Evolutionary conservation across 2,888 invertebrate species (phyloP).

Genomic region (Drosophila demipolita): DNA sequence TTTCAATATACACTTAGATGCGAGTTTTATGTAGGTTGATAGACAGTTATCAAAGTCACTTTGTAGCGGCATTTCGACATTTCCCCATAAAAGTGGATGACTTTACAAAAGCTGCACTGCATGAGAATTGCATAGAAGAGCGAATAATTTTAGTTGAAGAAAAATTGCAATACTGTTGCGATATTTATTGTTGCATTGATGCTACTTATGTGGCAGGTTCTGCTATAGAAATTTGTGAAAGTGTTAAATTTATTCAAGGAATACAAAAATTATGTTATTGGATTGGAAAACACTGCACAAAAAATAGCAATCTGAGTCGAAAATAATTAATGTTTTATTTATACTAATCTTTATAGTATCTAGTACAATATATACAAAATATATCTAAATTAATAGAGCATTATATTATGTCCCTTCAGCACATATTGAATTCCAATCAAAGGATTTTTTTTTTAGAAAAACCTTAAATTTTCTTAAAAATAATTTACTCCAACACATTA

Average conservation of each 20-base stretch:
- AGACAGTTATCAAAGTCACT: slow-evolving; percentile 25
- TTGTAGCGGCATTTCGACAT: slow-evolving; percentile 24
- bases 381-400: background rate
- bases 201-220: background rate
- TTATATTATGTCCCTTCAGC: background rate
- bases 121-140: slow-evolving; percentile 15
- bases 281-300: background rate
- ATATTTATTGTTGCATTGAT: background rate
- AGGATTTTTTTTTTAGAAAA: background rate
- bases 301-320: background rate
- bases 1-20: slow-evolving; percentile 59
- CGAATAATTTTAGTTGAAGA: background rate
- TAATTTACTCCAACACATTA: background rate
- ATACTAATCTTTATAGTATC: background rate
- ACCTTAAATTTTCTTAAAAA: too few relatives aligned
- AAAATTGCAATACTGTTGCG: background rate
- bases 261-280: background rate
- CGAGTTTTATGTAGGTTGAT: slow-evolving; percentile 35
- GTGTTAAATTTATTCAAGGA: background rate
- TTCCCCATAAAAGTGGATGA: slow-evolving; percentile 4
- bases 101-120: slow-evolving; percentile 9
- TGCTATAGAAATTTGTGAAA: background rate
- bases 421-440: background rate
- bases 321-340: too few relatives aligned
- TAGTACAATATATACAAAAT: background rate